Conservation (phyloP, 1,140 invertebrate species). For the Hesperophylax magnus region DNA sequence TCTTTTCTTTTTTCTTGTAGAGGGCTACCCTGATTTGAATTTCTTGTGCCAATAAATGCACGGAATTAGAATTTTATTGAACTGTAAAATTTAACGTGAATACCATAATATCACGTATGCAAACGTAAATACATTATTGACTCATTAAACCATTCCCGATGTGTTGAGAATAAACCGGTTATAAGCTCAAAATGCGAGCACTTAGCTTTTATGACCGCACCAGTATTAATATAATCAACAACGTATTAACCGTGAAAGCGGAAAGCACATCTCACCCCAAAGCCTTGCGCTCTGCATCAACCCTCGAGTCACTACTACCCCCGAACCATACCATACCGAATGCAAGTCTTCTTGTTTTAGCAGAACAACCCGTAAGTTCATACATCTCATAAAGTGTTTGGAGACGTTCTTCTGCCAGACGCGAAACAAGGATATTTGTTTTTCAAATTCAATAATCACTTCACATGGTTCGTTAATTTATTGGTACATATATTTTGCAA, state of each 20-base stretch:
- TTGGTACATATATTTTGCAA: too few relatives aligned
- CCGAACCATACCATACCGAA: background rate
- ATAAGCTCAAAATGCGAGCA: background rate
- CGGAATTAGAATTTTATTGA: too few relatives aligned
- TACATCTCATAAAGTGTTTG: conserved; percentile 42
- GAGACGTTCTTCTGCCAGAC: conserved; percentile 19
- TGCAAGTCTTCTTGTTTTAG: conserved; percentile 36
- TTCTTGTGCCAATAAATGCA: too few relatives aligned
- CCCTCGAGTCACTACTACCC: too few relatives aligned
- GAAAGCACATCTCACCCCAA: background rate
- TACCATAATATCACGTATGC: background rate
- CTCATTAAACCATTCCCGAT: too few relatives aligned
- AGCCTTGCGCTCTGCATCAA: conserved; percentile 4
- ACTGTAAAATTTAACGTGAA: background rate
- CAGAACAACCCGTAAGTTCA: background rate
- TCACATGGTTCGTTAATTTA: too few relatives aligned
- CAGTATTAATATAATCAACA: conserved; percentile 54
- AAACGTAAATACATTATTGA: conserved; percentile 3
- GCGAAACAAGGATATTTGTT: background rate
- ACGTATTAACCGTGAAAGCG: conserved; percentile 49
- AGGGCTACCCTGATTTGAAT: too few relatives aligned
- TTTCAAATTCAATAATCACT: too few relatives aligned
- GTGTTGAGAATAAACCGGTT: too few relatives aligned
- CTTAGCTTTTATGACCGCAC: conserved; percentile 49
- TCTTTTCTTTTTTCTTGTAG: too few relatives aligned